Percentiles rank a stretch among this genome's conserved stretches.
Conservation (phyloP, 2,113 vertebrate genomes). For the Neoarius graeffei region DNA sequence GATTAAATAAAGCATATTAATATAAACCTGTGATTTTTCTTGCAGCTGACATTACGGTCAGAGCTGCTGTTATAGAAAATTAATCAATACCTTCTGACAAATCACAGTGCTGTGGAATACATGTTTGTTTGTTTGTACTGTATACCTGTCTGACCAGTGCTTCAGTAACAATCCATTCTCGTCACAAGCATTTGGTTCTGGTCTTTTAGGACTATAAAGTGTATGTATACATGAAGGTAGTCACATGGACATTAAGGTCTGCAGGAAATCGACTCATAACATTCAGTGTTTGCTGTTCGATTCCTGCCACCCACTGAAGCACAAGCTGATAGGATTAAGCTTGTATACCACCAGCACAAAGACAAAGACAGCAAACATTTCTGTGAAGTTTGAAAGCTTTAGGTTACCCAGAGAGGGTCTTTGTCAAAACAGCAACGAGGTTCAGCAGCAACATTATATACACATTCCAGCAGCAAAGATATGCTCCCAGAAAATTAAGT, state of each 20-base stretch:
- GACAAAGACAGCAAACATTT: background rate
- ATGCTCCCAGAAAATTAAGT: too few species aligned
- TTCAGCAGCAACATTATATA: background rate
- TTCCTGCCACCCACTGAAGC: background rate
- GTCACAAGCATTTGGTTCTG: background rate
- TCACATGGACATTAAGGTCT: background rate
- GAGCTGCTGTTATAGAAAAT: background rate
- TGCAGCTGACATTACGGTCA: background rate
- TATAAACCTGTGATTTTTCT: background rate
- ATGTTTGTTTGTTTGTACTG: background rate
- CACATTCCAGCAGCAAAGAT: background rate
- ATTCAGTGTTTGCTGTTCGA: background rate
- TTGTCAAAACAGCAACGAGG: background rate
- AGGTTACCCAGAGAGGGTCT: background rate
- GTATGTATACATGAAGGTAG: background rate
- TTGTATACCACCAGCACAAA: background rate
- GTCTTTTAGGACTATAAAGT: background rate
- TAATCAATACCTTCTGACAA: background rate
- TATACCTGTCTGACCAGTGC: background rate
- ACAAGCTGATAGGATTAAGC: slow-evolving; percentile 1
- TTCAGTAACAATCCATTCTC: background rate
- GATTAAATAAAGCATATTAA: background rate
- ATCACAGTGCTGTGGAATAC: background rate
- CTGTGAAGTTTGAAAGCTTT: background rate
- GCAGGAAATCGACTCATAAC: background rate